Conservation (phyloP, 2,113 vertebrate species). For the Pollimyrus isidori region DNA sequence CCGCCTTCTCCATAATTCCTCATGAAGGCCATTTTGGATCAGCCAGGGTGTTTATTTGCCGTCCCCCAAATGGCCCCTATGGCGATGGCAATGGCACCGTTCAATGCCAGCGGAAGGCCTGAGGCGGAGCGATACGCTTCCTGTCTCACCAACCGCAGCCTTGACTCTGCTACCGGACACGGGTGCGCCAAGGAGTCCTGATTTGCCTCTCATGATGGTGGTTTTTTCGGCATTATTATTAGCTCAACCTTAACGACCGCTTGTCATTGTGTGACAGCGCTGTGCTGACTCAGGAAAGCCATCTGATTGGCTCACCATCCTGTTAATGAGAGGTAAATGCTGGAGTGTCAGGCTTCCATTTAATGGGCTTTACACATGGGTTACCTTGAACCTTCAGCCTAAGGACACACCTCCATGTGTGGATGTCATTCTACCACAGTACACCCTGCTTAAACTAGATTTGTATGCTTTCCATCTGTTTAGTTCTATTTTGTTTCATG, state of each 20-base stretch:
- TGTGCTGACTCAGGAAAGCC: background rate
- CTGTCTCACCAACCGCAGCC: slow-evolving; percentile 41
- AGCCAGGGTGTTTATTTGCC: background rate
- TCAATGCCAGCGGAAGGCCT: slow-evolving; percentile 35
- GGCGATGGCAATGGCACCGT: background rate
- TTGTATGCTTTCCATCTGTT: background rate
- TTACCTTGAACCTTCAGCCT: background rate
- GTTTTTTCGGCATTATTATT: slow-evolving; percentile 24
- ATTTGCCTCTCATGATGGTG: background rate
- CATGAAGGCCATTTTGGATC: background rate
- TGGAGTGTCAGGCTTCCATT: background rate
- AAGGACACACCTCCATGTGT: background rate
- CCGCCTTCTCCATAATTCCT: background rate
- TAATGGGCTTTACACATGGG: background rate
- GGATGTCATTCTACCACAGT: background rate
- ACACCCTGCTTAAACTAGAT: background rate
- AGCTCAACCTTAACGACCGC: background rate
- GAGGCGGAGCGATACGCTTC: slow-evolving; percentile 26
- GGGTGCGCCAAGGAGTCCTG: background rate
- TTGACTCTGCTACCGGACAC: slow-evolving; percentile 27
- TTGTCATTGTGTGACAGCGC: background rate
- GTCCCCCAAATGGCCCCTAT: background rate
- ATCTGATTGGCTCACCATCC: background rate
- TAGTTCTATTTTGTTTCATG: slow-evolving; percentile 2
- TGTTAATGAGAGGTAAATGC: background rate